Evolutionary conservation across 2,113 vertebrate species (phyloP), one percentile per base, ranked within the genome.

Genomic region (Ardeotis arabs): DNA sequence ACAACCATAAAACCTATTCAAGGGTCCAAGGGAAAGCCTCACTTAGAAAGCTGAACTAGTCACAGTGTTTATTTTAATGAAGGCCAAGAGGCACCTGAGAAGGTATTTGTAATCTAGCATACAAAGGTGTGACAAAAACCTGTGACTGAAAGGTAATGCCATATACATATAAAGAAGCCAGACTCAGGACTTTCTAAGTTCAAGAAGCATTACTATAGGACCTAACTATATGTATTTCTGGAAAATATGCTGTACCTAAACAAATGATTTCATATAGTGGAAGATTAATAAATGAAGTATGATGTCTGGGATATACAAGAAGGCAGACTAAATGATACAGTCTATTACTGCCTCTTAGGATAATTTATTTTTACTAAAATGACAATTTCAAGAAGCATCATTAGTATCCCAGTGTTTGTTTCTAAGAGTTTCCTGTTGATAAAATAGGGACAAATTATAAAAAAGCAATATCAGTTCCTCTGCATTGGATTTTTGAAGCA

Each of bases 341-440:
- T 73, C 62, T 76, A 33, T 87, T 95, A 56, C 18, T 88, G 35
- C 47, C 78, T 95, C 78, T 83, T 91, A 70, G 18, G 50, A 45
- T 87, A 21, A 68, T 84, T 92, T 95, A 47, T 87, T 95, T 97
- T 84, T 82, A 56, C 35, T 60, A 67, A 84, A 66, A 60, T 7
- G 12, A 84, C 56, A 68, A 64, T 78, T 90, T 90, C 41, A 56
- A 78, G 88, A 66, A 68, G 33, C 49, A 84, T 89, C 33, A 22
- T 87, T 89, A 84, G 37, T 84, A 84, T 67, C 31, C 23, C 47
- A 67, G 9, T 94, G 68, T 93, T 94, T 94, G 35, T 89, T 88
- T 82, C 25, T 82, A 35, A 67, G 83, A 77, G 20, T 69, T 93
- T 93, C 64, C 67, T 93, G 74, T 93, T 95, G 81, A 95, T 74